These are phyloP conservation scores for Gastrophysa polygoni DNA, from an alignment of 2,888 invertebrate species.

Conservation along the genomic window DNA sequence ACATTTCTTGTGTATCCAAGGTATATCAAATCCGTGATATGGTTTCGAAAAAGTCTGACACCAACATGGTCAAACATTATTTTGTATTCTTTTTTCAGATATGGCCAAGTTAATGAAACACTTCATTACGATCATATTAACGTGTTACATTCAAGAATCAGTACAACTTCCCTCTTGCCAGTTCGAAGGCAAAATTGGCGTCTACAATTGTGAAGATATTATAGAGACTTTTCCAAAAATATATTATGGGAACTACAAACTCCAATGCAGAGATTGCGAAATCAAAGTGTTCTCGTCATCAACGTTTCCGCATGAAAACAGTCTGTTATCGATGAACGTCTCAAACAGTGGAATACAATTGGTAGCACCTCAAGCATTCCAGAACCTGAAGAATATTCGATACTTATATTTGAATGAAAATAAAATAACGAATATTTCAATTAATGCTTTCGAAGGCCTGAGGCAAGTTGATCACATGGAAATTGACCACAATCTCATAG, in stretches of 20 bases:
- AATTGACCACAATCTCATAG: slow-evolving; percentile 47
- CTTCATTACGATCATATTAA: background rate
- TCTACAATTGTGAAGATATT: slow-evolving; percentile 47
- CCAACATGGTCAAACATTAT: no score
- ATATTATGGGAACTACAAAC: slow-evolving; percentile 47
- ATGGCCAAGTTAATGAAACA: background rate
- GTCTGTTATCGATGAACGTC: slow-evolving; percentile 46
- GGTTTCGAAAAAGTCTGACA: no score
- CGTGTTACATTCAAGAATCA: background rate
- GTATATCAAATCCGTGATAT: no score
- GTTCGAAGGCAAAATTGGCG: slow-evolving; percentile 37
- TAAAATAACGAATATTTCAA: slow-evolving; percentile 42
- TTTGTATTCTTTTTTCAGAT: background rate
- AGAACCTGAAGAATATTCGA: slow-evolving; percentile 41
- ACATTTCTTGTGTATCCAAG: no score
- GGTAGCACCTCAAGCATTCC: slow-evolving; percentile 46
- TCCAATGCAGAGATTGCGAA: slow-evolving; percentile 48
- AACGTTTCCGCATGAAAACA: slow-evolving; percentile 48
- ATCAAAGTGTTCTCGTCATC: slow-evolving; percentile 45
- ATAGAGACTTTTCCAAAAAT: slow-evolving; percentile 45
- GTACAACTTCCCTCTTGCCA: slow-evolving; percentile 37
- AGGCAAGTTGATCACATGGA: slow-evolving; percentile 50
- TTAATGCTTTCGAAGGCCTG: slow-evolving; percentile 49
- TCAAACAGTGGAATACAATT: slow-evolving; percentile 45
- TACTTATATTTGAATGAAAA: slow-evolving; percentile 49